Percentiles rank a stretch among this genome's conserved stretches.
phyloP scores from a whole-genome alignment of 2,113 vertebrate genomes.

The Poecilia latipinna region DNA sequence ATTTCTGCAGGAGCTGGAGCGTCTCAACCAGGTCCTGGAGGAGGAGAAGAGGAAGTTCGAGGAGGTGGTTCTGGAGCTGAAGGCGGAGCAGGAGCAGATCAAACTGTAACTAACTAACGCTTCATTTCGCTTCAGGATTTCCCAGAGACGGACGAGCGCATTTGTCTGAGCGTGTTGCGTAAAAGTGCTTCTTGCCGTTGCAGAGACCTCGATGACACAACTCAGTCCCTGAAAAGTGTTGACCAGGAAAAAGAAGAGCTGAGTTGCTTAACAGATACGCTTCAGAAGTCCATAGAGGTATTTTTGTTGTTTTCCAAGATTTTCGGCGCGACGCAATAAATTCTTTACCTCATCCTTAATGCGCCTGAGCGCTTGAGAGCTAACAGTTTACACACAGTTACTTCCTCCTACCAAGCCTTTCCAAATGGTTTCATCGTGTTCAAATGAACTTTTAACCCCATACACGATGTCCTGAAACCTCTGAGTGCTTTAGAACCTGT shows the following conservation, averaged over 20 bases:
- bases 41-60: slow-evolving; percentile 95
- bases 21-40: slow-evolving; percentile 92
- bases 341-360: no score
- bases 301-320: not conserved
- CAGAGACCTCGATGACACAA: slow-evolving; percentile 93
- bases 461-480: no score
- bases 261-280: slow-evolving; percentile 82
- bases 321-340: no score
- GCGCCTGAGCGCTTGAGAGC: no score
- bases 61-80: slow-evolving; percentile 92
- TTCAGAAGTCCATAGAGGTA: slow-evolving; percentile 94
- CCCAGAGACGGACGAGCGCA: accelerated
- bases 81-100: slow-evolving; percentile 92
- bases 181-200: slow-evolving; percentile 3
- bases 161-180: not conserved
- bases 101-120: slow-evolving; percentile 77
- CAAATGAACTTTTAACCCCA: no score
- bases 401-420: no score
- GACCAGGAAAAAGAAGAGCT: slow-evolving; percentile 92
- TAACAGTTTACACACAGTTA: no score
- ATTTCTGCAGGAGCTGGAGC: slow-evolving; percentile 87
- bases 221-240: slow-evolving; percentile 88
- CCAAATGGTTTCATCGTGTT: no score
- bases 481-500: no score
- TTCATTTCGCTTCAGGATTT: accelerated